Evolutionary conservation across 2,113 vertebrate species (phyloP), one percentile per base, ranked within the genome.

Genomic region (Crotalus helleri): DNA sequence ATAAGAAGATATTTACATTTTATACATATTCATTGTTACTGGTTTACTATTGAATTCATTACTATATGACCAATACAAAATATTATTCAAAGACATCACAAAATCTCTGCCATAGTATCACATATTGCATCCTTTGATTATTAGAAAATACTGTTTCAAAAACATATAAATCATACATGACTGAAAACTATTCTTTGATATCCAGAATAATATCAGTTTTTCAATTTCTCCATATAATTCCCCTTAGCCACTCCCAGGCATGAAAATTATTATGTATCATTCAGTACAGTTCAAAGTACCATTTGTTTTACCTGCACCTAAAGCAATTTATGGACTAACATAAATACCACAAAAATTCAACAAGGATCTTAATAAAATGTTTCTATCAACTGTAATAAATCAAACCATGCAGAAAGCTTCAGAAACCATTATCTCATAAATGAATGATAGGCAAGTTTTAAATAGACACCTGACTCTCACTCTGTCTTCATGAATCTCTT

Each of bases 261-360:
- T 19, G 6, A 44, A 81, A 44, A 81, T 81, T 19, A 74, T 33
- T 69, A n/a, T 69, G 64, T 15, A n/a, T 33, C 64, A 69, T 91
- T 69, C 29, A 87, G 91, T 69, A 90, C 55, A 92, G 19, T 33
- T 57, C 33, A 58, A 88, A 64, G 85, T 93, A 89, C 26, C 87
- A 87, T 33, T 81, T 94, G 12, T 92, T 94, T 94, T 44, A 57
- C 91, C 88, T 46, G 58, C 69, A 91, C 26, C n/a, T 86, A 91
- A 29, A 33, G 26, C 74, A 94, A 51, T 57, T 44, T 44, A 58
- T 9, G 33, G 3, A 55, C 12, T 61, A 39, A 89, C 3, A 59
- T 89, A 89, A 95, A 91, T 74, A 92, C 4, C 33, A 7, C 93
- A 85, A 94, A 5, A 59, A 92, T 23, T 95, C 94, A 96, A 91